A percentile compares a stretch with the other conserved stretches of the same genome.
Evolutionary conservation across 2,888 invertebrate species (phyloP).

Genomic region (Xanthorhoe spadicearia): DNA sequence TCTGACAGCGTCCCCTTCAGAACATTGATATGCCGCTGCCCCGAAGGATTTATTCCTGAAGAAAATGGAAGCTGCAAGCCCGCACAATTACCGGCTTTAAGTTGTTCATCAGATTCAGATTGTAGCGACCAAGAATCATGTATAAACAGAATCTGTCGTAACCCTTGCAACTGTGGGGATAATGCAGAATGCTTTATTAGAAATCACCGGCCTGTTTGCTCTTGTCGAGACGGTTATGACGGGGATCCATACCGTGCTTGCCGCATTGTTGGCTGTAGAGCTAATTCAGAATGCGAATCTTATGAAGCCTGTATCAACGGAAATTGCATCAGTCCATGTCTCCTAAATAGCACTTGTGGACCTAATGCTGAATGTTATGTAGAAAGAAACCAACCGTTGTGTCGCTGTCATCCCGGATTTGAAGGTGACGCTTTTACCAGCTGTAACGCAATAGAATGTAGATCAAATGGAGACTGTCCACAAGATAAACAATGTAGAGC

Average conservation of each 20-base stretch:
- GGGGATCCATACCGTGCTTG: conserved; percentile 94
- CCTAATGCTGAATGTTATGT: conserved; percentile 93
- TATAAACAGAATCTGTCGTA: conserved; percentile 93
- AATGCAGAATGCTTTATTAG: conserved; percentile 92
- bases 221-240: conserved; percentile 92
- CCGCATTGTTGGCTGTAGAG: conserved; percentile 91
- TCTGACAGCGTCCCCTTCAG: conserved; percentile 93
- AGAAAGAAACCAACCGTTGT: conserved; percentile 89
- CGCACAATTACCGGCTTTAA: conserved; percentile 88
- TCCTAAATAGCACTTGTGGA: conserved; percentile 91
- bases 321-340: conserved; percentile 94
- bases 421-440: conserved; percentile 90
- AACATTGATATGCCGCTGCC: conserved; percentile 95
- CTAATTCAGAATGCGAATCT: conserved; percentile 92
- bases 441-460: conserved; percentile 92
- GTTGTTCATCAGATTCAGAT: conserved; percentile 92
- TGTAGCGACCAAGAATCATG: conserved; percentile 92
- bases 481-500: conserved; percentile 93
- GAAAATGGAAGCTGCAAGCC: conserved; percentile 91
- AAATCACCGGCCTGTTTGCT: conserved; percentile 94
- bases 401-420: conserved; percentile 92
- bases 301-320: conserved; percentile 93
- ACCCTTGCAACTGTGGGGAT: conserved; percentile 94
- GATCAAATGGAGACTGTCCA: conserved; percentile 94
- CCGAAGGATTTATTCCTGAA: conserved; percentile 93